A percentile compares a stretch with the other conserved stretches of the same genome.
Evolutionary conservation across 2,888 invertebrate genomes (phyloP).

Genomic region (Coecobrya sp.): DNA sequence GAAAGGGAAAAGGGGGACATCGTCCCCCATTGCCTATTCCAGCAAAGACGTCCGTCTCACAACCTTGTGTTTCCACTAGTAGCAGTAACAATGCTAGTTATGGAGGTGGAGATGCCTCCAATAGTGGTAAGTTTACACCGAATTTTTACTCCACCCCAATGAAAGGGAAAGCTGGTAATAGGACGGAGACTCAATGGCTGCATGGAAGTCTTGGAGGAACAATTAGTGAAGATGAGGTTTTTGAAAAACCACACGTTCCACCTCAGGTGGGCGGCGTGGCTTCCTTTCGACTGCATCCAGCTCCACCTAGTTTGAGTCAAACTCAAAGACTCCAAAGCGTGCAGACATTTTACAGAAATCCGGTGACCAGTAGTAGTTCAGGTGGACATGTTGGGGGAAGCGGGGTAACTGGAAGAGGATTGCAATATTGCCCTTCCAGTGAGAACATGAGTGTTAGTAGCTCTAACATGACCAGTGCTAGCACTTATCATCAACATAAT

Average conservation of each 20-base stretch:
- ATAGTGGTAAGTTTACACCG: conserved; percentile 40
- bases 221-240: conserved; percentile 38
- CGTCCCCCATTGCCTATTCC: background rate
- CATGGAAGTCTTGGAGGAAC: background rate
- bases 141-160: conserved; percentile 53
- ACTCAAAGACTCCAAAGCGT: conserved; percentile 5
- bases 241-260: background rate
- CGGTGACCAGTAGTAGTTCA: background rate
- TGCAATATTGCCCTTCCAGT: conserved; percentile 60
- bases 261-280: background rate
- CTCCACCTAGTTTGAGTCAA: conserved; percentile 14
- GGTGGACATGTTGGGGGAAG: background rate
- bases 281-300: conserved; percentile 49
- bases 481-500: conserved; percentile 31
- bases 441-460: conserved; percentile 65
- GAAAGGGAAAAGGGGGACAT: background rate
- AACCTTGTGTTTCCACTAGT: conserved; percentile 63
- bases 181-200: background rate
- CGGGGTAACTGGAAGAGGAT: background rate
- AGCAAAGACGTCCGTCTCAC: conserved; percentile 53
- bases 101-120: background rate
- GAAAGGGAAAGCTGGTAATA: background rate
- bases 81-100: conserved; percentile 64
- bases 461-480: conserved; percentile 54
- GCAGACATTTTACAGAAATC: conserved; percentile 68